A percentile compares a stretch with the other conserved stretches of the same genome.
These are phyloP conservation scores for Chymomyza amoena DNA, from an alignment of 2,888 invertebrate species.

Conservation along the genomic window DNA sequence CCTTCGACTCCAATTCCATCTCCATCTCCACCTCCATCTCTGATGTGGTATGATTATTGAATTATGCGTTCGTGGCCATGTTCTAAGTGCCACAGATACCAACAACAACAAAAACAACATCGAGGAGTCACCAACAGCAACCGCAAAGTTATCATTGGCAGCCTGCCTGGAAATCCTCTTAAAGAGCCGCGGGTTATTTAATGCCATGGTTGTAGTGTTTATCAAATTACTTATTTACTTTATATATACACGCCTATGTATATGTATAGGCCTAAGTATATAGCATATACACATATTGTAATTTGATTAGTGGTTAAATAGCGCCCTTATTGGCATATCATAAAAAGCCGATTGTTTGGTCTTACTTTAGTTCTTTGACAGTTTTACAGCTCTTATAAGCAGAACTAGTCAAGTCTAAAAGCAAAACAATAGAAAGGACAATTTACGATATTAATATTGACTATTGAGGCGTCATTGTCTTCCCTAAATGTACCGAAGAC, in stretches of 20 bases:
- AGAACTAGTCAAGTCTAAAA: not conserved
- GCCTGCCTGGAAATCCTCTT: not conserved
- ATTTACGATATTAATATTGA: not conserved
- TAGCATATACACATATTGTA: not conserved
- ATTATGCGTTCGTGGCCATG: conserved; percentile 49
- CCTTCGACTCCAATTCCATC: no score
- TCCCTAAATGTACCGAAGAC: not conserved
- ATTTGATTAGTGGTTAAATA: not conserved
- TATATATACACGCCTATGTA: not conserved
- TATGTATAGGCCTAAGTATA: not conserved
- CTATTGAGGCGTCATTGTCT: not conserved
- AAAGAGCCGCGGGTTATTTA: conserved; percentile 28
- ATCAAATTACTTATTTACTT: not conserved
- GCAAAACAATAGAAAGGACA: not conserved
- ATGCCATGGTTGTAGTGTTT: conserved; percentile 27
- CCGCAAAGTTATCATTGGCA: not conserved
- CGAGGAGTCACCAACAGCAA: not conserved
- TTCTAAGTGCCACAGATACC: conserved; percentile 24
- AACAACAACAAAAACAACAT: not conserved
- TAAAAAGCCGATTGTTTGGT: not conserved
- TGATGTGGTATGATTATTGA: conserved; percentile 58
- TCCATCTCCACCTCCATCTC: conserved; percentile 15
- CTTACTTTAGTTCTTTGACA: not conserved
- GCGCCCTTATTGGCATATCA: not conserved
- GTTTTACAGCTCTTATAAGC: not conserved